Evolutionary conservation across 37 sponge, comb jelly and placozoan genomes (phyloP), one percentile per base, ranked within the genome.

Genomic region (Beroe forskalii): DNA sequence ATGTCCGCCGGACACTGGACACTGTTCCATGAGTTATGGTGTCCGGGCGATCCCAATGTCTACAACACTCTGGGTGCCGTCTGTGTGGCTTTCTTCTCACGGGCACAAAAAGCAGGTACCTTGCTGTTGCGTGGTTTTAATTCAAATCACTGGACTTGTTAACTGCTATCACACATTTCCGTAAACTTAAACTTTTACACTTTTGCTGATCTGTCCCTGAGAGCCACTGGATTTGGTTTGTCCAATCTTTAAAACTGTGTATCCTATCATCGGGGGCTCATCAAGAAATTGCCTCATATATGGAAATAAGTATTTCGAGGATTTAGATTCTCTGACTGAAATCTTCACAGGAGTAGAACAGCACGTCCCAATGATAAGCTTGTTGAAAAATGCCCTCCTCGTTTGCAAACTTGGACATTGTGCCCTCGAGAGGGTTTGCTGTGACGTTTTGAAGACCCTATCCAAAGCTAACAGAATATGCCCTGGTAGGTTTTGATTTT

Each of bases 341-440:
- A 48, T 12, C 6, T 48, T 48, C 12, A 48, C 55, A 48, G 55
- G 55, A 48, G 55, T 48, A 17, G 55, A 12, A 12, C 6, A 17
- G 55, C 55, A 48, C 19, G 38, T 69, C 1, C 39, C 72, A 1
- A 35, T 69, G 38, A 32, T 27, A 14, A 14, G 38, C 4, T 33
- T 69, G 36, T 36, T 69, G 19, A 37, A 69, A 33, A 32, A 69
- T 17, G 6, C 72, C 17, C 32, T 19, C 38, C 28, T 32, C 17
- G 19, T 69, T 17, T 32, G 9, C 1, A 69, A 9, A 69, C 72
- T 33, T 32, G 72, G 72, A 69, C 72, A 28, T 27, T 32, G 27
- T 2, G 72, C 72, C 12, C 33, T 35, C 3, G 72, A 69, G 72
- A 69, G 72, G 32, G 72, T 35, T 32, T 69, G 72, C 32, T 69